Evolutionary conservation across 2,113 vertebrate genomes (phyloP), one percentile per base, ranked within the genome.

Genomic region (Ptilonorhynchus violaceus): DNA sequence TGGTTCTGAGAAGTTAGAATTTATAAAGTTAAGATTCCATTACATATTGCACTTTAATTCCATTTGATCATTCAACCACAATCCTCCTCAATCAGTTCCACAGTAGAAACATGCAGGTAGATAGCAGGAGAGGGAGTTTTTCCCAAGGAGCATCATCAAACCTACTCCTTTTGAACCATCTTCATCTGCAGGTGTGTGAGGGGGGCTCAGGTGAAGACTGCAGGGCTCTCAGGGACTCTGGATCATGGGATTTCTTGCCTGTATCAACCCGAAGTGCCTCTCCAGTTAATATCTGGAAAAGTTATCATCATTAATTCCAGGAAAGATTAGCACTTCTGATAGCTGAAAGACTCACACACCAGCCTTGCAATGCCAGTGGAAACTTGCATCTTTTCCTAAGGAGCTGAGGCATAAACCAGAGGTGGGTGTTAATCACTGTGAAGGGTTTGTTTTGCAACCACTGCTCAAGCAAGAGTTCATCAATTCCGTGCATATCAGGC

Each of bases 401-500:
- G 78, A 60, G 66, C 50, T 79, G 67, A 76, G 68, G 50, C 11
- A 44, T 6, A n/a, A 49, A 73, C 13, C 37, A 7, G 2, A 72
- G 20, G 14, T 5, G 55, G 47, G 1, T 59, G 67, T 25, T 96
- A 77, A 88, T 88, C 85, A 37, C 16, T 6, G 33, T 6, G 23
- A 88, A 91, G n/a, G 33, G 47, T 72, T 89, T 94, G 91, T 68
- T 96, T 60, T 93, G 87, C 53, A 81, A 22, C 37, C 42, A 16
- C 84, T 91, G 60, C 3, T 92, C 50, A 63, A 78, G 47, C 49
- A 66, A 35, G 27, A 42, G 30, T 63, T 96, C 92, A 96, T 92
- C 90, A 95, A 90, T 94, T 95, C 70, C 91, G 59, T 37, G 93
- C 83, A 46, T 67, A 86, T 93, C 53, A 73, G 46, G 72, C 82